Percentiles rank a stretch among this genome's conserved stretches.
These are phyloP conservation scores for Agriopis aurantiaria DNA, from an alignment of 2,888 invertebrate genomes.

Conservation along the genomic window DNA sequence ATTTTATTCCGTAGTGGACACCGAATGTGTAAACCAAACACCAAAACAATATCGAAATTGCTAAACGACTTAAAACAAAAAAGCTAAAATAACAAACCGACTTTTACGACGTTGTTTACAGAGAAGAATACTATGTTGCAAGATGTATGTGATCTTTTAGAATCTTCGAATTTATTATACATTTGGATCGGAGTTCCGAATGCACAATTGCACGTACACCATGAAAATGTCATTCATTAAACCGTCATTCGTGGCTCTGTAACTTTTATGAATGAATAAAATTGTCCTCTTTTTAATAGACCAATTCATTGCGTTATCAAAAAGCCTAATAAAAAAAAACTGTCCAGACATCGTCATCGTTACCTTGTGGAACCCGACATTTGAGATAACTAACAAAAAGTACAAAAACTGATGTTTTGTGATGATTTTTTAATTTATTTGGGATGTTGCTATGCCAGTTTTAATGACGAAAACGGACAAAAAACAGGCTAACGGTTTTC, in stretches of 20 bases:
- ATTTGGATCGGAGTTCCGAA: too few species aligned
- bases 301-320: not conserved
- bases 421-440: conserved; percentile 80
- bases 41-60: not conserved
- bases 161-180: too few species aligned
- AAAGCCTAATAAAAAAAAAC: conserved; percentile 3
- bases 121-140: not conserved
- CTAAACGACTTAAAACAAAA: too few species aligned
- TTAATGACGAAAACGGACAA: conserved; percentile 61
- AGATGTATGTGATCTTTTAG: too few species aligned
- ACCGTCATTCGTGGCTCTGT: not conserved
- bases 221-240: not conserved
- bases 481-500: conserved; percentile 60
- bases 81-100: not conserved
- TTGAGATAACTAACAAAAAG: conserved; percentile 31
- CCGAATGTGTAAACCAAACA: not conserved
- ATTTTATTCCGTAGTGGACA: not conserved
- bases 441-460: conserved; percentile 57
- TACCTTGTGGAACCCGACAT: conserved; percentile 48
- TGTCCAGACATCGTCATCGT: conserved; percentile 53
- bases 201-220: too few species aligned
- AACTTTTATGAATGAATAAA: conserved; percentile 9
- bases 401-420: conserved; percentile 58
- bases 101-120: conserved; percentile 11
- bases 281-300: conserved; percentile 1